Conservation (phyloP, 2,888 invertebrate genomes). For the Elmis aenea region DNA sequence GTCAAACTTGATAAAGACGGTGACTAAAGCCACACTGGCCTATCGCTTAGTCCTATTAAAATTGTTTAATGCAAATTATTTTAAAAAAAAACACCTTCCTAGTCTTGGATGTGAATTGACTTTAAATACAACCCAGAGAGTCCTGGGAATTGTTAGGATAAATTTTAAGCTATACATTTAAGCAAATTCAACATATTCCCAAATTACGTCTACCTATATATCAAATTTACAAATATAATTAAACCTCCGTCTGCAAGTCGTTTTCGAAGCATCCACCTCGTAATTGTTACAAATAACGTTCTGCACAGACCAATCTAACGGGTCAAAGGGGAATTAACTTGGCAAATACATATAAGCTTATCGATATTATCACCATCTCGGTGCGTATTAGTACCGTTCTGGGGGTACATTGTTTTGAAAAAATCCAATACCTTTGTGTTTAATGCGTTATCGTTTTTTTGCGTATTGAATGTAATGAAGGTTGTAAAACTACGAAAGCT, state of each 20-base stretch:
- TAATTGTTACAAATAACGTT: constrained; percentile 27
- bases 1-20: constrained; percentile 33
- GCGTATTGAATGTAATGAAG: no score
- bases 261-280: constrained; percentile 16
- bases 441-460: no score
- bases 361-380: constrained; percentile 26
- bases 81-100: no score
- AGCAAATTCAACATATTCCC: constrained; percentile 1
- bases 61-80: constrained; percentile 7
- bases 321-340: constrained; percentile 29
- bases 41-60: constrained; percentile 29
- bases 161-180: no score
- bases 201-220: constrained; percentile 8
- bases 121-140: no score
- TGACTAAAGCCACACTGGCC: constrained; percentile 29
- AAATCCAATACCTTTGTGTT: no score
- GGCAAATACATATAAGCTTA: constrained; percentile 29
- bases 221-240: constrained; percentile 9
- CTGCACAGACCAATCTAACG: constrained; percentile 30
- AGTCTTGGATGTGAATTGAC: no score
- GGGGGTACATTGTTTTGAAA: no score
- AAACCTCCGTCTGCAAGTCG: constrained; percentile 2
- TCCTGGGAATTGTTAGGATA: no score
- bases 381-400: constrained; percentile 23
- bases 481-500: no score